A percentile compares a stretch with the other conserved stretches of the same genome.
Conservation (phyloP, 1,140 invertebrate genomes). For the Drosophila asahinai region DNA sequence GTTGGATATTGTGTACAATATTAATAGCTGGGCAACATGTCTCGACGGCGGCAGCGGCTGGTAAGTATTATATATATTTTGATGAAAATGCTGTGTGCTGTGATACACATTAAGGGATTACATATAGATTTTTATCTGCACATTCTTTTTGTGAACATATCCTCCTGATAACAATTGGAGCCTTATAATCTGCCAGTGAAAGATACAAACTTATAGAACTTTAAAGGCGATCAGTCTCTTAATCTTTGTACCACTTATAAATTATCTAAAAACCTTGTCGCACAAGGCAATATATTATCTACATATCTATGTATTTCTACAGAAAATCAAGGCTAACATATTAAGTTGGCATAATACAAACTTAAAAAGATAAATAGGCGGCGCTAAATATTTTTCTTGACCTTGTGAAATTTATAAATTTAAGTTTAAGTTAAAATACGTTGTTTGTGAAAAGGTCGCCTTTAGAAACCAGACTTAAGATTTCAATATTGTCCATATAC, state of each 20-base stretch:
- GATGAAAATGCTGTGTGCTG: constrained; percentile 3
- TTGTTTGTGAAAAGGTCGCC: too few relatives aligned
- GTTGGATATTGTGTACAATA: constrained; percentile 14
- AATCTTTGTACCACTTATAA: not conserved
- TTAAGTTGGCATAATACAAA: not conserved
- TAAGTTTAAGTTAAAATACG: too few relatives aligned
- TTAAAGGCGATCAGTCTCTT: not conserved
- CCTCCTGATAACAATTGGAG: not conserved
- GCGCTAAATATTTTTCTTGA: not conserved
- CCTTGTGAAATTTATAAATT: not conserved
- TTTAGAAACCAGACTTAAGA: not conserved
- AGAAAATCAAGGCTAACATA: constrained; percentile 6
- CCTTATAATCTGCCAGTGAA: not conserved
- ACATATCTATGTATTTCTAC: constrained; percentile 7
- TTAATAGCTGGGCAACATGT: constrained; percentile 17
- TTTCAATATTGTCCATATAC: not conserved
- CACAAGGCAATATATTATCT: constrained; percentile 10
- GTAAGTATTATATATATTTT: constrained; percentile 13
- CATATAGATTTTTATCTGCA: constrained; percentile 7
- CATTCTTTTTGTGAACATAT: not conserved
- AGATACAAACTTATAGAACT: not conserved
- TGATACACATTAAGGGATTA: not conserved
- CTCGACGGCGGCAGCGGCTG: constrained; percentile 4
- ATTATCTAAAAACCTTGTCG: constrained; percentile 3
- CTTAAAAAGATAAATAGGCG: not conserved